Conservation (phyloP, 2,113 vertebrate genomes). For the Boulengeromyrus knoepffleri region DNA sequence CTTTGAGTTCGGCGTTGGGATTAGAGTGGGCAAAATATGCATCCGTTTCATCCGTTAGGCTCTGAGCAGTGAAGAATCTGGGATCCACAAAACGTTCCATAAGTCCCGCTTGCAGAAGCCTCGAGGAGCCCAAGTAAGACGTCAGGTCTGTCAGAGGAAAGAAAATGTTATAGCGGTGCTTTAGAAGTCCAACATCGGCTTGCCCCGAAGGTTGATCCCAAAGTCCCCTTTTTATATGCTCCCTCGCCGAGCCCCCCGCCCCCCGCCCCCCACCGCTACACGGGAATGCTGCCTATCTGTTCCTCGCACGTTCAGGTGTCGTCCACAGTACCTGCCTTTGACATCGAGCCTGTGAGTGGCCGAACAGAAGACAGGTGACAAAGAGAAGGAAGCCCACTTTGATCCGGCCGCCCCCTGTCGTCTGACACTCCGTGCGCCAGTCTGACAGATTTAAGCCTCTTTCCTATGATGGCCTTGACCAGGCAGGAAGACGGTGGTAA, state of each 20-base stretch:
- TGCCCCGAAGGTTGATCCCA: background rate
- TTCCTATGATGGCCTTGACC: background rate
- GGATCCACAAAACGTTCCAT: slow-evolving; percentile 52
- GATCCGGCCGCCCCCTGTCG: background rate
- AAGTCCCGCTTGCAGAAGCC: background rate
- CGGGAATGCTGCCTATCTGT: background rate
- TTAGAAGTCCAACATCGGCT: background rate
- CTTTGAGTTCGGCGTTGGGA: slow-evolving; percentile 41
- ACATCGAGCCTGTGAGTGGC: background rate
- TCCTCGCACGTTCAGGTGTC: slow-evolving; percentile 21
- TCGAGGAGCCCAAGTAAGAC: background rate
- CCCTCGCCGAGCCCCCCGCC: background rate
- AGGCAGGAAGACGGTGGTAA: slow-evolving; percentile 6
- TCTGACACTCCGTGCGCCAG: slow-evolving; percentile 22
- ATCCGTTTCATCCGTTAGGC: slow-evolving; percentile 34
- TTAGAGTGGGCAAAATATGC: slow-evolving; percentile 40
- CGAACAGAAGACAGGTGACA: slow-evolving; percentile 3
- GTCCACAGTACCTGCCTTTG: background rate
- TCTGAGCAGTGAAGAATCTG: slow-evolving; percentile 36
- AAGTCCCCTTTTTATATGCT: slow-evolving; percentile 2
- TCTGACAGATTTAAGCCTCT: slow-evolving; percentile 22
- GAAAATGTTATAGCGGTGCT: background rate
- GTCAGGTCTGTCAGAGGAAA: background rate
- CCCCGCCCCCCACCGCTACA: background rate
- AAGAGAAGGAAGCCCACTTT: background rate